Conservation (phyloP, 2,797 vertebrate genomes). For the Onychomys arenicola region DNA sequence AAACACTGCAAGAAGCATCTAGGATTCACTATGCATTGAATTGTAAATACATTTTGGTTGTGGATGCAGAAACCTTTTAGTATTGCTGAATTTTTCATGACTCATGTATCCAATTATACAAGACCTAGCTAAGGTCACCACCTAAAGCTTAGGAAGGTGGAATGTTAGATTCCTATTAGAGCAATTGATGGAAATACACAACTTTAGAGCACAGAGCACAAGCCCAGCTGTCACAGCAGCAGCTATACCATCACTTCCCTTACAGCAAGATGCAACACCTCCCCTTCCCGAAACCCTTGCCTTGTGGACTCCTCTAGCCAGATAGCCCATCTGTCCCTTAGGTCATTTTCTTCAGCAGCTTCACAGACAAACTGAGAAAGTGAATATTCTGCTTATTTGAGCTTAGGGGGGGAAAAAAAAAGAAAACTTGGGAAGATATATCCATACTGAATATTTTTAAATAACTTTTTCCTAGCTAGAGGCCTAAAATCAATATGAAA, state of each 20-base stretch:
- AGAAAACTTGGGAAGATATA: background rate
- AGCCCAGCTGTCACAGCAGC: background rate
- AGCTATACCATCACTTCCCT: too few relatives aligned
- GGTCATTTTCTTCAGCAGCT: background rate
- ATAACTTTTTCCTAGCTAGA: background rate
- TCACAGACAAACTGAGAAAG: background rate
- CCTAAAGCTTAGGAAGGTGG: background rate
- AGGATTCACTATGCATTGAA: background rate
- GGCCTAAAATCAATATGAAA: background rate
- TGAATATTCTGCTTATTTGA: background rate
- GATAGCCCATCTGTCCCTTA: background rate
- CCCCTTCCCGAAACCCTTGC: background rate
- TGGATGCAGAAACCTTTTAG: background rate
- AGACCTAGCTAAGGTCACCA: background rate
- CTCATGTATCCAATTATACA: background rate
- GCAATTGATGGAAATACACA: background rate
- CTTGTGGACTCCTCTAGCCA: background rate
- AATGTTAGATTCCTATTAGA: background rate
- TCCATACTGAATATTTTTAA: background rate
- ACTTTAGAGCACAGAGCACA: background rate
- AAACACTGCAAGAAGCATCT: background rate
- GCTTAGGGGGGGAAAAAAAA: constrained; percentile 11
- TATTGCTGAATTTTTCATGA: background rate
- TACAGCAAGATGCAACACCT: fast-evolving
- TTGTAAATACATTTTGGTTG: background rate